Conservation (phyloP, 2,888 invertebrate species). For the Dicycla oo region DNA sequence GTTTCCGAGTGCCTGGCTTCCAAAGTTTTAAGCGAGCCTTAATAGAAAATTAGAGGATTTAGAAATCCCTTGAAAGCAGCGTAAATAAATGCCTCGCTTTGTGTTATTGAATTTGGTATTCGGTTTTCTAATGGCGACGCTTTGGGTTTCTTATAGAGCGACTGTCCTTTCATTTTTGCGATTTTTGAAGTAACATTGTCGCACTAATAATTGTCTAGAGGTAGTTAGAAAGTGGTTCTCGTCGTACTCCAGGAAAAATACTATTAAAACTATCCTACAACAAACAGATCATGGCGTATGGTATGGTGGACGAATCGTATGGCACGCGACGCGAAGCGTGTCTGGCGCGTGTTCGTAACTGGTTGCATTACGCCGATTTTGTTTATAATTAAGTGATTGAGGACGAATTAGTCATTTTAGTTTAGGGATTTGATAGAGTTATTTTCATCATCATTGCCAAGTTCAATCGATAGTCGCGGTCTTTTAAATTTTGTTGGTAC, state of each 20-base stretch:
- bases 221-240: not conserved
- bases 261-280: not conserved
- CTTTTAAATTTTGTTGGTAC: no score
- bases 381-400: conserved; percentile 30
- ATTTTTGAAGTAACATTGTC: not conserved
- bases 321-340: conserved; percentile 46
- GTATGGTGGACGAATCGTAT: not conserved
- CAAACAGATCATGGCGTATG: conserved; percentile 6
- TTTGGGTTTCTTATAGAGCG: not conserved
- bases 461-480: not conserved
- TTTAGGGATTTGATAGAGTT: not conserved
- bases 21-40: not conserved
- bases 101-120: not conserved
- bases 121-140: not conserved
- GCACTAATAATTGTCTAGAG: not conserved
- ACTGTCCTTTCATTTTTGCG: not conserved
- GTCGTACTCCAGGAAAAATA: not conserved
- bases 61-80: not conserved
- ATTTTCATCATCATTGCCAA: not conserved
- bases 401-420: not conserved
- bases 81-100: no score
- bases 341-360: conserved; percentile 48
- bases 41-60: not conserved
- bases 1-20: no score
- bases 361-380: conserved; percentile 29